A percentile compares a stretch with the other conserved stretches of the same genome.
phyloP scores from a whole-genome alignment of 1,140 invertebrate genomes.

The Lycorma delicatula region DNA sequence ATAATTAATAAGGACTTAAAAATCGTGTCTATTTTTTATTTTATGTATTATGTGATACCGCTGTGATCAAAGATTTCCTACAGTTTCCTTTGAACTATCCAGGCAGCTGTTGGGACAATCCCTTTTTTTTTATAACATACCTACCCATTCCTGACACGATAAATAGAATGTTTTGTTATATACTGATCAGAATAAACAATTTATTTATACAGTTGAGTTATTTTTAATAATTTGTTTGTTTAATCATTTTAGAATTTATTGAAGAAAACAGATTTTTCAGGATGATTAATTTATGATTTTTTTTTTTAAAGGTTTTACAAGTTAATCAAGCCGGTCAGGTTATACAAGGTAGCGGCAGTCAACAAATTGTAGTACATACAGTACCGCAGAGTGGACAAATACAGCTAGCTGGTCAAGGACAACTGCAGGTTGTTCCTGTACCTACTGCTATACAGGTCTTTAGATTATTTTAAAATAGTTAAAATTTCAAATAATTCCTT shows the following conservation, averaged over 20 bases:
- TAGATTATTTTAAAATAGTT: too few relatives aligned
- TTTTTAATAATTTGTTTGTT: not conserved
- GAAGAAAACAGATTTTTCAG: not conserved
- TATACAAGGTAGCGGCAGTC: conserved; percentile 30
- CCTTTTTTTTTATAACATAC: too few relatives aligned
- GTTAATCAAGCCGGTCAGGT: conserved; percentile 46
- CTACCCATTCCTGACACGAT: too few relatives aligned
- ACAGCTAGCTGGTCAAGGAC: conserved; percentile 51
- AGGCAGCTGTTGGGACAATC: too few relatives aligned
- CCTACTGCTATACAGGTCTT: conserved; percentile 35
- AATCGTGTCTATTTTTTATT: too few relatives aligned
- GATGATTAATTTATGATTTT: not conserved
- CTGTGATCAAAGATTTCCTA: too few relatives aligned
- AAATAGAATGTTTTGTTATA: too few relatives aligned
- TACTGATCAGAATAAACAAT: too few relatives aligned
- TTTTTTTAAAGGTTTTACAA: conserved; percentile 42
- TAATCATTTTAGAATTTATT: not conserved
- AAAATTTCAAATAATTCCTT: too few relatives aligned
- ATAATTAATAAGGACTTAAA: too few relatives aligned
- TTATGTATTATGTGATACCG: too few relatives aligned
- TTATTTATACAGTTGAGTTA: not conserved
- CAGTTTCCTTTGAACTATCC: too few relatives aligned
- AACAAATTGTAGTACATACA: conserved; percentile 34
- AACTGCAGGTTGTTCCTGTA: conserved; percentile 55
- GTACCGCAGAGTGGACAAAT: conserved; percentile 43